phyloP scores from a whole-genome alignment of 2,797 vertebrate genomes.

The Clarias laeviceps region DNA sequence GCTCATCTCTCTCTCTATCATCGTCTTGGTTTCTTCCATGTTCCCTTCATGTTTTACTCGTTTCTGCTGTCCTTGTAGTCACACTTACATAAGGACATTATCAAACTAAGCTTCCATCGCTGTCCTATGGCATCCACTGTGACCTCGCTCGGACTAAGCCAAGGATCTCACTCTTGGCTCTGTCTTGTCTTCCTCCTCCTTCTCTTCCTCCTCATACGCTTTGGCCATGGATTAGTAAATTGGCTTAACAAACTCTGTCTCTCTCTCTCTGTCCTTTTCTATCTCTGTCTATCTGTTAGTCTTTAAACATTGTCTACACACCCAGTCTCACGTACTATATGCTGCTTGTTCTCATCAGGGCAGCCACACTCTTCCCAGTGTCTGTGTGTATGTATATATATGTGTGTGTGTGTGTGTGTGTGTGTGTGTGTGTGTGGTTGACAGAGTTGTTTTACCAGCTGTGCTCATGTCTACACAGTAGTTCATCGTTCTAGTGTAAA shows the following conservation, averaged over 20 bases:
- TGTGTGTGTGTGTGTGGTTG: conserved; percentile 23
- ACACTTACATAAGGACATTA: conserved; percentile 23
- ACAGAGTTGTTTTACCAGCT: conserved; percentile 44
- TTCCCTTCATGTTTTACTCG: conserved; percentile 13
- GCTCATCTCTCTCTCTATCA: conserved; percentile 66
- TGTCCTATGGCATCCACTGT: conserved; percentile 26
- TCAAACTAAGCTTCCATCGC: conserved; percentile 49
- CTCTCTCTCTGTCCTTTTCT: conserved; percentile 51
- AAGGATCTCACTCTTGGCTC: conserved; percentile 46
- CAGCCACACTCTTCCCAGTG: conserved; percentile 46
- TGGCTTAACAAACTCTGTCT: conserved; percentile 69
- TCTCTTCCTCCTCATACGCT: conserved; percentile 60
- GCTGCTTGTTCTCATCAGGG: conserved; percentile 65
- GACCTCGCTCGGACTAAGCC: conserved; percentile 48
- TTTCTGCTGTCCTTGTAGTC: conserved; percentile 20
- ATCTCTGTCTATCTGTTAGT: neutral
- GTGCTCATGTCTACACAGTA: conserved; percentile 45
- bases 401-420: conserved; percentile 48
- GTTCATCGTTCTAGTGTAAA: conserved; percentile 64
- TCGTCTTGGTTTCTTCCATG: conserved; percentile 36
- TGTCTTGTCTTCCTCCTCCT: conserved; percentile 39
- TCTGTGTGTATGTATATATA: conserved; percentile 38
- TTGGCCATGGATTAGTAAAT: conserved; percentile 78
- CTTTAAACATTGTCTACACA: conserved; percentile 38
- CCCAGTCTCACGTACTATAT: conserved; percentile 33